Base-by-base conservation (phyloP, 2,797 vertebrate genomes). In the Hybognathus amarus region DNA sequence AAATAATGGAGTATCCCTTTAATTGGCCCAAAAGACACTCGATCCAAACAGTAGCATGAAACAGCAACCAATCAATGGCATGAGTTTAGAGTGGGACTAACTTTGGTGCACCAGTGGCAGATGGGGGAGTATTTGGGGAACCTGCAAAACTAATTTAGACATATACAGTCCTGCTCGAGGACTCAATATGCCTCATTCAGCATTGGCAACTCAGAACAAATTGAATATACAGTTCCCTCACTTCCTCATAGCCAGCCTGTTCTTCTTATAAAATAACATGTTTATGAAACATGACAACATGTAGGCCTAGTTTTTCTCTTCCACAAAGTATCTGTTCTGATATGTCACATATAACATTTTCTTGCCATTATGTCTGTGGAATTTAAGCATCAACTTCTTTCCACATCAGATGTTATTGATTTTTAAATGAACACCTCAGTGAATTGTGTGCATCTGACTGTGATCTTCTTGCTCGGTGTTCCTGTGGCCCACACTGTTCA, bases 391-490 rank as follows among this genome's bases (percentile, higher is more conserved):
- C 22, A 63, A 15, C 63, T 70, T 70, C 52, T 66, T 24, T 75
- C n/a, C 61, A 38, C 33, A 66, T 75, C 18, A 56, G n/a, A 67
- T 1, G 13, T 20, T 52, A 38, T 61, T 70, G 9, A 50, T 69
- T 18, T 83, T 68, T 61, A 83, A 83, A 59, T 59, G 38, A 83
- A 69, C 36, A 59, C 8, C 36, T 33, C 50, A 30, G 47, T 47
- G 63, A 83, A 56, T 66, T 45, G 27, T 38, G 64, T 70, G 38
- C 52, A 47, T 42, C 50, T 63, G 36, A 74, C 56, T 45, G 38
- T 6, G 2, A 27, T 77, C 30, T 82, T 80, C 15, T 30, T 76
- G 50, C 47, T 17, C 38, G 38, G 63, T 69, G 64, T 77, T 77
- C 40, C 74, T 69, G 24, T 24, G 52, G 64, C 20, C 27, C 74